Base-by-base conservation (phyloP, 2,113 vertebrate genomes). In the Seriola quinqueradiata region DNA sequence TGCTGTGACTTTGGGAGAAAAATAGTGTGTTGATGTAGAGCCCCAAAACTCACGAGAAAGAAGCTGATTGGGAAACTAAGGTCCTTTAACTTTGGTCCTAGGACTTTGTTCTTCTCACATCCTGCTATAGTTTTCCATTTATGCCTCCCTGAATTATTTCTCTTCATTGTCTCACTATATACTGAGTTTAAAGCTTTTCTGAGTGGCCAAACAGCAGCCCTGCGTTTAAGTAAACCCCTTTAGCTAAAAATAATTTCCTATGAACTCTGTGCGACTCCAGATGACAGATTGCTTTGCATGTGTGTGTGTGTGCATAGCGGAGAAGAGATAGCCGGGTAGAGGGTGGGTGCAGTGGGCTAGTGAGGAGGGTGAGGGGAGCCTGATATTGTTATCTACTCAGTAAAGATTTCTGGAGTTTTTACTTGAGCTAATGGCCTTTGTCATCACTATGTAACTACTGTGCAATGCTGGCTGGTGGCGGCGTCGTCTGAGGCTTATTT, bases 181-280 rank as follows among this genome's bases (percentile, higher is more conserved):
- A 38, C 8, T 71, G 59, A 52, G 8, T 76, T 70, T 79, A 52
- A 77, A 50, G 38, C 23, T 50, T 44, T 66, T 69, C 52, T 57
- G 16, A 36, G 58, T 16, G 32, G 34, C 54, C 52, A 65, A 14
- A 70, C 10, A n/a, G 79, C 75, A 64, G 55, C 69, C 77, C 70
- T 65, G 19, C 61, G 75, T 75, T 80, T 69, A 25, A 25, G 65
- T 75, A 84, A 77, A 75, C 79, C 87, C 73, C 82, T 90, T 76
- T 46, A 46, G 84, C 86, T 90, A 93, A 92, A 94, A 92, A 94
- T 93, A 93, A 93, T 88, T 92, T 90, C 71, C 73, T 74, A 82
- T 89, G 87, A 94, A 93, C 93, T 92, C 87, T 85, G 79, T 17
- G 65, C 42, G 80, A 92, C 89, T 92, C 77, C 44, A 83, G 81